Conservation (phyloP, 2,797 vertebrate genomes). For the Telmatherina bonti region DNA sequence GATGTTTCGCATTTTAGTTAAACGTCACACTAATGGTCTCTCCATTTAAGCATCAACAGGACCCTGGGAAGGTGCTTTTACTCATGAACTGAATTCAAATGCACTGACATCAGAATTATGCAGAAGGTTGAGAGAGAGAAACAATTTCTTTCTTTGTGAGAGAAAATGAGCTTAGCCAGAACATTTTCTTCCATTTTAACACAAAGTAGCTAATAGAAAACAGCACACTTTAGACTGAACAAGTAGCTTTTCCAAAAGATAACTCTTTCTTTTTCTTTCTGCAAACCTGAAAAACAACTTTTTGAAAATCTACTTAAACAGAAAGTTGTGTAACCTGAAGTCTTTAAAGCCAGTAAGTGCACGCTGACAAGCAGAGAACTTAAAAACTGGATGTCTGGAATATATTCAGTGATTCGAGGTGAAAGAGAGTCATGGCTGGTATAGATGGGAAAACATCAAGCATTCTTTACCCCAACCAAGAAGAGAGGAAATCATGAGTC, state of each 20-base stretch:
- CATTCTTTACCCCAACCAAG: conserved; percentile 20
- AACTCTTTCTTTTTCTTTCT: no score
- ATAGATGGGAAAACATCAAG: conserved; percentile 53
- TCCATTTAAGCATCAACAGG: neutral
- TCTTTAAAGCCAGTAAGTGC: neutral
- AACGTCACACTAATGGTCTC: neutral
- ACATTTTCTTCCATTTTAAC: neutral
- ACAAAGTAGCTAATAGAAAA: neutral
- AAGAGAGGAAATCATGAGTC: conserved; percentile 13
- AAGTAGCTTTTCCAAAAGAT: neutral
- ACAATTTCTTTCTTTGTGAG: no score
- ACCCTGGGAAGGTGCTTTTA: no score
- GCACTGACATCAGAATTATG: neutral
- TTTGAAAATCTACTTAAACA: no score
- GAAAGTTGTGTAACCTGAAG: neutral
- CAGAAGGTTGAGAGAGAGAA: neutral
- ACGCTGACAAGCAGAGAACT: no score
- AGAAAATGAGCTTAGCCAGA: no score
- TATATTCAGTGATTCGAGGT: conserved; percentile 30
- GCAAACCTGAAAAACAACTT: no score
- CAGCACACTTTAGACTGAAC: neutral
- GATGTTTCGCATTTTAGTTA: neutral
- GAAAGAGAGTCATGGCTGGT: conserved; percentile 19
- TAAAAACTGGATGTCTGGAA: neutral
- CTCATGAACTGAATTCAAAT: no score